phyloP scores from a whole-genome alignment of 2,797 vertebrate genomes.

The Arvicola amphibius region DNA sequence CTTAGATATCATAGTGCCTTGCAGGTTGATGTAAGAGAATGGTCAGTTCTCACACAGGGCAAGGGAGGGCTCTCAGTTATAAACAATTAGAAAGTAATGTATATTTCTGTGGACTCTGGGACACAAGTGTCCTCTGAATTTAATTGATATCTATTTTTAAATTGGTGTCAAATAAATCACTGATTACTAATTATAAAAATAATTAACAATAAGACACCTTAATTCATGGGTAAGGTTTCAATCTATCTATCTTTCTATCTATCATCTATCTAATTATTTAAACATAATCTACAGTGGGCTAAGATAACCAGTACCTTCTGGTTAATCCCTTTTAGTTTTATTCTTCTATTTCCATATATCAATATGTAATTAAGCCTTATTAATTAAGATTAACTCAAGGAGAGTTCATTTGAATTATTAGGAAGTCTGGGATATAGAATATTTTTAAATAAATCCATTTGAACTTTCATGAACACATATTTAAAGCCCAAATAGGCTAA shows the following conservation, averaged over 20 bases:
- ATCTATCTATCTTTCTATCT: slow-evolving; percentile 26
- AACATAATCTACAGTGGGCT: slow-evolving; percentile 58
- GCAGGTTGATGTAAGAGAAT: neutral
- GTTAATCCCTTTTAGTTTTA: slow-evolving; percentile 76
- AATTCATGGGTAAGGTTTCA: neutral
- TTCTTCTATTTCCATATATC: slow-evolving; percentile 79
- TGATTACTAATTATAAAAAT: slow-evolving; percentile 69
- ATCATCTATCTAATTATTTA: slow-evolving; percentile 14
- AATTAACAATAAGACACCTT: slow-evolving; percentile 58
- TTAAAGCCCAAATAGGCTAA: slow-evolving; percentile 67
- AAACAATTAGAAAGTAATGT: neutral
- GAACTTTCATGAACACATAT: slow-evolving; percentile 74
- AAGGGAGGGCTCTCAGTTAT: neutral
- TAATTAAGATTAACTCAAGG: slow-evolving; percentile 76
- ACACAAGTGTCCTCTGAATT: slow-evolving; percentile 40
- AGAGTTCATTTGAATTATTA: slow-evolving; percentile 79
- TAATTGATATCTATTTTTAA: slow-evolving; percentile 52
- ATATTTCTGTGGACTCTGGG: slow-evolving; percentile 1
- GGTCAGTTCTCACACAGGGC: neutral
- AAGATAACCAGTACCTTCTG: slow-evolving; percentile 57
- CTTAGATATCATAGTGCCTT: neutral
- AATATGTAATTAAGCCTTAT: slow-evolving; percentile 79
- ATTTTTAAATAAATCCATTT: slow-evolving; percentile 75
- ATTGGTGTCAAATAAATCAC: slow-evolving; percentile 54
- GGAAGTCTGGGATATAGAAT: slow-evolving; percentile 63